phyloP scores from a whole-genome alignment of 2,113 vertebrate species.

The Mirza zaza region DNA sequence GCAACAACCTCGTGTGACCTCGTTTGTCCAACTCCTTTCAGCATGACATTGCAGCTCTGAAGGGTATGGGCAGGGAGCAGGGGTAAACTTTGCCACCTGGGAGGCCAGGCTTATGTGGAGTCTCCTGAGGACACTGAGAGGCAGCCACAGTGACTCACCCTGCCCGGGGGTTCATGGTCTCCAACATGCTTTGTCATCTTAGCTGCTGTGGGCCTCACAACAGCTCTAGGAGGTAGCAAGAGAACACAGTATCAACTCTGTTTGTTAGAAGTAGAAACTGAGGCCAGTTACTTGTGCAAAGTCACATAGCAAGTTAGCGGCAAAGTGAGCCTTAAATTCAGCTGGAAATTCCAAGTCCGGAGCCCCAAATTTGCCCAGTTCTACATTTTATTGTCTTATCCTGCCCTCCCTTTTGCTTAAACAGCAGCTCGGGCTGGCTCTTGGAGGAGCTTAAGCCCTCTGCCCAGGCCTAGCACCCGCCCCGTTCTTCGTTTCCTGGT shows the following conservation, averaged over 20 bases:
- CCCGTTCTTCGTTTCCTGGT: no score
- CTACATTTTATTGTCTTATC: background rate
- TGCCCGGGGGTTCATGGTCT: background rate
- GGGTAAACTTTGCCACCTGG: background rate
- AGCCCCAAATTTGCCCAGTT: background rate
- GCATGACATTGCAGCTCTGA: background rate
- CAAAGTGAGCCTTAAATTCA: background rate
- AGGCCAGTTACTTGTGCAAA: background rate
- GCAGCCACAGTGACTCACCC: background rate
- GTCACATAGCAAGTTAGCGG: background rate
- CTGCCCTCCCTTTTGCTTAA: background rate
- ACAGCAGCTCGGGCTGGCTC: background rate
- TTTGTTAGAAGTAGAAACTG: background rate
- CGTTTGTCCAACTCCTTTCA: background rate
- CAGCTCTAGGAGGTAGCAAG: background rate
- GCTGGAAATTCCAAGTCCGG: background rate
- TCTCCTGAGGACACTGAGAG: background rate
- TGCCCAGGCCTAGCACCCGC: fast-evolving
- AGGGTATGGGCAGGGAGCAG: background rate
- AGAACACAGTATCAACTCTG: background rate
- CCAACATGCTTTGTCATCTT: background rate
- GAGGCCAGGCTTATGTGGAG: background rate
- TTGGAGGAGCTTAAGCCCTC: background rate
- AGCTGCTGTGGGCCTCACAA: background rate
- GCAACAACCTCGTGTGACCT: background rate